Evolutionary conservation across 2,113 vertebrate genomes (phyloP), one percentile per base, ranked within the genome.

Genomic region (Oncorhynchus masou): DNA sequence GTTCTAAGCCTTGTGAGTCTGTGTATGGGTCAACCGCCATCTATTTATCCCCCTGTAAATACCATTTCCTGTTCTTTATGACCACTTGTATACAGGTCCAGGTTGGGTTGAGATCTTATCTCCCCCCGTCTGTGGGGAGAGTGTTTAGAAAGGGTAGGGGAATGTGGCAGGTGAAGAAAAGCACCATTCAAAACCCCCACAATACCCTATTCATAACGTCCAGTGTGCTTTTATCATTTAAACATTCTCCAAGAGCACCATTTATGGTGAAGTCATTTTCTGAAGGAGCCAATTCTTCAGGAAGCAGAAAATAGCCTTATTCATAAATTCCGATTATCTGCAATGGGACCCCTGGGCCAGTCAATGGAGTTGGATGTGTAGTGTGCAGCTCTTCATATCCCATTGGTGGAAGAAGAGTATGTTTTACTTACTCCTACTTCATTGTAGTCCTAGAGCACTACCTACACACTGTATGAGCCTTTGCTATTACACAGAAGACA

Each of bases 191-290:
- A 71, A 75, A 73, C 71, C 48, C 9, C 72, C 75, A 92, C 87
- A 92, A 92, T 89, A 80, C 87, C 84, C 88, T 88, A 91, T 92
- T 93, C 91, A 92, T 88, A 89, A 85, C 83, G 78, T 74, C 80
- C 83, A 27, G 76, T 86, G 85, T 81, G 88, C 90, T 88, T 93
- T 91, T 91, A 90, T 92, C 91, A 91, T 91, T 90, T 87, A 88
- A 86, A 79, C 84, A 83, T 88, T 88, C 88, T 89, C 79, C 83
- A 31, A 7, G 25, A 7, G 15, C 79, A 76, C 87, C 79, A 84
- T 86, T 86, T 84, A 85, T 88, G 91, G 90, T 88, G 80, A 86
- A 79, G 85, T 83, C 88, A 81, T 87, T 84, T 81, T 62, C 89
- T 86, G 83, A 79, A 87, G 85, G 79, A 85, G 83, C 85, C 71